Evolutionary conservation across 1,140 invertebrate species (phyloP), one percentile per base, ranked within the genome.

Genomic region (Ceratitis capitata): DNA sequence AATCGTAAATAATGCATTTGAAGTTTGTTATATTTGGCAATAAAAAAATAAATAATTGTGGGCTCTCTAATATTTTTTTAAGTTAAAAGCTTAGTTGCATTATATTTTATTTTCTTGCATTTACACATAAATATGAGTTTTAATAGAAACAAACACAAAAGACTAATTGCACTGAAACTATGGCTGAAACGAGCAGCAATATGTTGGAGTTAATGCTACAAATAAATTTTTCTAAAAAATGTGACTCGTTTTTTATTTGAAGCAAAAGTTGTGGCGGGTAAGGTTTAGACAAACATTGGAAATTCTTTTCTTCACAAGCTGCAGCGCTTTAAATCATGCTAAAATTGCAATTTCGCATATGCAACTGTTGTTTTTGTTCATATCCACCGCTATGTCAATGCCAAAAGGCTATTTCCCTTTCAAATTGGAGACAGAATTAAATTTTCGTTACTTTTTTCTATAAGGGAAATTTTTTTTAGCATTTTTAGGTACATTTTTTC

Each of bases 221-320:
- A 45, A 64, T 29, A 64, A 45, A 74, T 42, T 78, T 78, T 78
- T 78, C 39, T 78, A 78, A 45, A n/a, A 47, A 45, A 78, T 19
- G n/a, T 45, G 12, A 4, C n/a, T 78, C 45, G 69, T 10, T 26
- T 47, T 23, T 42, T 64, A 32, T 0, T 19, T 1, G 14, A 53
- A 19, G 51, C 1, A 7, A 47, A 47, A 9, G 45, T 14, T 47
- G 7, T 7, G 45, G 1, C 45, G 14, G 45, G n/a, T n/a, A n/a
- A n/a, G n/a, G n/a, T n/a, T n/a, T n/a, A n/a, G n/a, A n/a, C n/a
- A n/a, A n/a, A n/a, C n/a, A n/a, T n/a, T n/a, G n/a, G n/a, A n/a
- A n/a, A n/a, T n/a, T n/a, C n/a, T n/a, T n/a, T n/a, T n/a, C n/a
- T n/a, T n/a, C n/a, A n/a, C n/a, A n/a, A n/a, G n/a, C n/a, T n/a